Base-by-base conservation (phyloP, 2,888 invertebrate genomes). In the Pachycephus smyrnensis region DNA sequence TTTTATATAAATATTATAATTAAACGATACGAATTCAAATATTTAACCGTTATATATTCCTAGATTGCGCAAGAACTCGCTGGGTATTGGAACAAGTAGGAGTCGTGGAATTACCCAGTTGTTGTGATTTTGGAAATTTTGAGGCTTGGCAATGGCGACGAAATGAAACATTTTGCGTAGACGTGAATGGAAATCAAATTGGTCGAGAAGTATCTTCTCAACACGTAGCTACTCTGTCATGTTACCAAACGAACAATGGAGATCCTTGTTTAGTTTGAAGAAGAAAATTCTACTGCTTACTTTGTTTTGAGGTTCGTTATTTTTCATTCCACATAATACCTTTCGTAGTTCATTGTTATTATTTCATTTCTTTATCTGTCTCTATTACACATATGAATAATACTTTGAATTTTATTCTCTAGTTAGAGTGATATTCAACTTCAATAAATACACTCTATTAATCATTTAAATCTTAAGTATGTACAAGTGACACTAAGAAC, bases 41-140 rank as follows among this genome's bases (percentile, higher is more conserved):
- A 55, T 55, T 55, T 55, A 55, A 37, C 1, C 77, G 32, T 69
- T 75, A 75, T 74, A 2, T 23, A 76, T 80, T 90, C 91, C 30
- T 89, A 95, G 95, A 94, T 89, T 96, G 95, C 86, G 94, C 95
- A 0, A 90, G 93, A 86, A 93, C 94, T 0, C 88, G 91, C 3
- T 84, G 91, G 33, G 77, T 94, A 12, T 91, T 95, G 89, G 86
- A 88, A 0, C 88, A 90, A 74, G 84, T 87, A 31, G 81, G 90
- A 73, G 91, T 92, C 0, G 83, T 86, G 1, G 93, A 93, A 82
- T 89, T 92, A 74, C 95, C 95, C 0, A 89, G 92, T 0, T 96
- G 95, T 86, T 94, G 94, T 83, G 85, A 87, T 11, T 94, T 95
- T 88, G 96, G 96, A 23, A 95, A 94, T 88, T 96, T 94, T 87